A percentile compares a stretch with the other conserved stretches of the same genome.
phyloP scores from a whole-genome alignment of 2,797 vertebrate genomes.

The Pangasius djambal region DNA sequence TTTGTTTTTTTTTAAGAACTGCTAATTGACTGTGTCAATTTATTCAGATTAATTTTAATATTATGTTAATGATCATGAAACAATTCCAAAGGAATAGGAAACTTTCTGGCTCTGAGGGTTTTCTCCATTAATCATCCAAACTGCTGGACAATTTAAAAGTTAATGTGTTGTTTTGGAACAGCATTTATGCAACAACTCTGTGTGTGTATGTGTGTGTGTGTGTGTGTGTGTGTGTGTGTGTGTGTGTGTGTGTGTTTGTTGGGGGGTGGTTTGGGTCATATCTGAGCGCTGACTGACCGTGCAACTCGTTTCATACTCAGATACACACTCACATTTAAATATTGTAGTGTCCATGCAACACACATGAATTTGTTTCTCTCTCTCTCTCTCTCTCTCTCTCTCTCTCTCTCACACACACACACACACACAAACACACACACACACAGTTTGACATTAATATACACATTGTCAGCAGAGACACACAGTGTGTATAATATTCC shows the following conservation, averaged over 20 bases:
- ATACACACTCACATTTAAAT: background rate
- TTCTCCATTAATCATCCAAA: slow-evolving; percentile 23
- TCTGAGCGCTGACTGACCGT: background rate
- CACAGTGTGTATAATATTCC: background rate
- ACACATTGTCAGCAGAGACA: background rate
- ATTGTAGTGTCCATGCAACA: background rate
- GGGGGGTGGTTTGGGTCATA: background rate
- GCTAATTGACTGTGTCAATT: slow-evolving; percentile 26
- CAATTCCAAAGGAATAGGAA: background rate
- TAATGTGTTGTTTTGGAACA: background rate
- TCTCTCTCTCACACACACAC: background rate
- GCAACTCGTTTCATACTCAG: slow-evolving; percentile 5
- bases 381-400: background rate
- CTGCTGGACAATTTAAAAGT: slow-evolving; percentile 30
- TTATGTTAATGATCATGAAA: slow-evolving; percentile 7
- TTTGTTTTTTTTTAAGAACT: background rate
- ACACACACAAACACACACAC: background rate
- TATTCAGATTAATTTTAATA: slow-evolving; percentile 33
- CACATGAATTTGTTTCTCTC: background rate
- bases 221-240: slow-evolving; percentile 12
- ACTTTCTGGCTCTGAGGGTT: slow-evolving; percentile 5
- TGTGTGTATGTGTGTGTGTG: background rate
- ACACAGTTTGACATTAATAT: background rate
- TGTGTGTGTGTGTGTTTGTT: background rate
- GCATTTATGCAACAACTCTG: background rate